Evolutionary conservation across 2,797 vertebrate genomes (phyloP), one percentile per base, ranked within the genome.

Genomic region (Sorex maritimensis): DNA sequence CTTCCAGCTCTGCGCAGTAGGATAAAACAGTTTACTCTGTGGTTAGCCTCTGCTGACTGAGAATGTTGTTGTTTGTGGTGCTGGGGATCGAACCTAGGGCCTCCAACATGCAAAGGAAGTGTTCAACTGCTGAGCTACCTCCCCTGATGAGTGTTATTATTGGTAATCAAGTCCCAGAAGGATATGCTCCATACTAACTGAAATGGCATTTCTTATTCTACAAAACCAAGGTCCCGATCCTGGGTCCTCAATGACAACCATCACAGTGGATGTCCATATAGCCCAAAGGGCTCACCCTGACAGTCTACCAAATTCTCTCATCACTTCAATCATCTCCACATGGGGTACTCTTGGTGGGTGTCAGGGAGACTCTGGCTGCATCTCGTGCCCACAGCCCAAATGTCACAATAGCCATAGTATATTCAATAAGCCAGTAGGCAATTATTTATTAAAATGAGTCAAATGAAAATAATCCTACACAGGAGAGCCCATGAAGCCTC

Each of bases 121-220:
- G 58, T 15, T 61, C 58, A 17, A 61, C 19, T 6, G 58, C 58
- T 61, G 58, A 61, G 58, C 58, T 61, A 61, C 21, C 13, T 19
- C 58, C 58, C 17, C 58, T 61, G 6, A 19, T 61, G 58, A 28
- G 24, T 28, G 65, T 6, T 26, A 75, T 77, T 73, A 58, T 3
- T 78, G 55, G 69, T 61, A 86, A 83, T 92, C 63, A 58, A 0
- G 83, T 94, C 69, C 80, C 41, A 23, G 78, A 67, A 94, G 84
- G 65, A 67, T 67, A 26, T 26, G 28, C 65, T 67, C 77, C 19
- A 23, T 21, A 61, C 58, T 21, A 61, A 75, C 68, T 44, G 81
- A 92, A 86, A 91, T 55, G 58, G 44, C 28, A 72, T 81, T 87
- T 94, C 86, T 24, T 28, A 55, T 92, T 24, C 28, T 93, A 90